Conservation (phyloP, 2,113 vertebrate genomes). For the Oxyura jamaicensis region DNA sequence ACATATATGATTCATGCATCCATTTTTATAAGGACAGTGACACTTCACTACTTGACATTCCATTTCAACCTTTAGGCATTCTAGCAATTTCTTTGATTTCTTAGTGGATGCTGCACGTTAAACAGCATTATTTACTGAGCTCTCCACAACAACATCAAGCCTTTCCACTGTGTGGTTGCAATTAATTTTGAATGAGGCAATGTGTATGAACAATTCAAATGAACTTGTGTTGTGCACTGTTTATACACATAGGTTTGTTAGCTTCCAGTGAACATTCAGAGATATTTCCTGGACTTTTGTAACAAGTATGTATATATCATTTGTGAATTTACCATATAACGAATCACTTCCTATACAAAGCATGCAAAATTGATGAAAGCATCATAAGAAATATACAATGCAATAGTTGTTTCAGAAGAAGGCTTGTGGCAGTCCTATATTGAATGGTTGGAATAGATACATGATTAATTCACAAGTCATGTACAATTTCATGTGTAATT, state of each 20-base stretch:
- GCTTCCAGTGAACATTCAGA: neutral
- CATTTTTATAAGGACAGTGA: neutral
- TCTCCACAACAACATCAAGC: neutral
- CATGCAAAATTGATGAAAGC: neutral
- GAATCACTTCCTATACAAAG: neutral
- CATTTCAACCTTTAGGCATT: neutral
- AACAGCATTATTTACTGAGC: neutral
- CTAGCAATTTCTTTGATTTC: neutral
- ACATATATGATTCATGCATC: neutral
- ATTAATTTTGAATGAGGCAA: neutral
- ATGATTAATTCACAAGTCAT: neutral
- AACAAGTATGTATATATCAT: neutral
- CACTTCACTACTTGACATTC: neutral
- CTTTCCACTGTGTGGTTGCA: neutral
- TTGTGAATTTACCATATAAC: neutral
- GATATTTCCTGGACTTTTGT: neutral
- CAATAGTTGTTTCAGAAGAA: neutral
- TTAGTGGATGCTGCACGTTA: accelerated
- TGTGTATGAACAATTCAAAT: neutral
- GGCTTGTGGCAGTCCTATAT: neutral
- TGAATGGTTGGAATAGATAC: neutral
- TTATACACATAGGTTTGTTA: neutral
- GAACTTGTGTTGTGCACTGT: neutral
- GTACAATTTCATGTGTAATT: neutral
- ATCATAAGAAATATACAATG: neutral